Conservation (phyloP, 1,140 invertebrate species). For the Aphis gossypii region DNA sequence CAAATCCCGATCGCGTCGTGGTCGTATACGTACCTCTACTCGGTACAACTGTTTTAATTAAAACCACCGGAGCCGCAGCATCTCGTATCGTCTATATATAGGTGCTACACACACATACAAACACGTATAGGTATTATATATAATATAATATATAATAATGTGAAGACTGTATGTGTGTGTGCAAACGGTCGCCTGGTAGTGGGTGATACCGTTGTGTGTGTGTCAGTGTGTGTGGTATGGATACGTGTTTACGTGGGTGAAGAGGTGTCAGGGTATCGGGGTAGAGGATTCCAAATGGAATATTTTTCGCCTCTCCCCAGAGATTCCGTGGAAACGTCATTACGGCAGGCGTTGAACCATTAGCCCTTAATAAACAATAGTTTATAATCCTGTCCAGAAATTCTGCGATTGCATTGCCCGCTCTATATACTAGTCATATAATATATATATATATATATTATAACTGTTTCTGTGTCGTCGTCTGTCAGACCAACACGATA, state of each 20-base stretch:
- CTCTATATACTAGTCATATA: background rate
- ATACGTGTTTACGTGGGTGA: background rate
- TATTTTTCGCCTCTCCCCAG: slow-evolving; percentile 46
- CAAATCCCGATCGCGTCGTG: background rate
- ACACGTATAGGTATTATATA: background rate
- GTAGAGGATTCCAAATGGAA: slow-evolving; percentile 23
- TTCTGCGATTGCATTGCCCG: background rate
- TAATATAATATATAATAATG: background rate
- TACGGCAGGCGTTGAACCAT: slow-evolving; percentile 35
- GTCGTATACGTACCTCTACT: background rate
- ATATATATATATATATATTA: background rate
- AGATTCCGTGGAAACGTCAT: slow-evolving; percentile 18
- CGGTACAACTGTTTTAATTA: slow-evolving; percentile 32
- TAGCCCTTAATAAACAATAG: slow-evolving; percentile 56
- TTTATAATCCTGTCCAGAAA: slow-evolving; percentile 48
- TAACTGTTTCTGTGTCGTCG: background rate
- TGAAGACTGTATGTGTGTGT: background rate
- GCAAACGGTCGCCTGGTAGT: background rate
- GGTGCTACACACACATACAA: background rate
- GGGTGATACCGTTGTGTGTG: background rate
- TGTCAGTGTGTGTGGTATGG: background rate
- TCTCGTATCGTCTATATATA: background rate
- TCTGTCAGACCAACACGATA: background rate
- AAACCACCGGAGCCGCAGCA: background rate
- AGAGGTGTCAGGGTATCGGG: background rate